These are phyloP conservation scores for Anolis apletophallus DNA, from an alignment of 2,797 vertebrate species.

Conservation along the genomic window DNA sequence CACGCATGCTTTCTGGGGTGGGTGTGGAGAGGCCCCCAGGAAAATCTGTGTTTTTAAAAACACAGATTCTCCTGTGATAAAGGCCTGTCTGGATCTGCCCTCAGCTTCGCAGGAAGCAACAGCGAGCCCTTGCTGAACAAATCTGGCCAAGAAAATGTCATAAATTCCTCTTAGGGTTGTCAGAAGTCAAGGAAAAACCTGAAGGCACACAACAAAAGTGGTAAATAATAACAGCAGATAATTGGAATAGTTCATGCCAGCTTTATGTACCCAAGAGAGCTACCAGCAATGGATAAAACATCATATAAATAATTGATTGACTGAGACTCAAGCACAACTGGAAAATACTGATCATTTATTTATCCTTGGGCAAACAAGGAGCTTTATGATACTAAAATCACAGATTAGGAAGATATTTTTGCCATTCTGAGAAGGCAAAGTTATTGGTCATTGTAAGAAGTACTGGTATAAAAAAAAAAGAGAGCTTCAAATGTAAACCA, in stretches of 20 bases:
- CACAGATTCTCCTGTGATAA: no score
- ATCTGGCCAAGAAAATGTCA: no score
- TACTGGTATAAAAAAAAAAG: not conserved
- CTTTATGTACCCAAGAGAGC: not conserved
- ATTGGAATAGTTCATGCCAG: slow-evolving; percentile 11
- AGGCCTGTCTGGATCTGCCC: no score
- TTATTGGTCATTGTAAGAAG: not conserved
- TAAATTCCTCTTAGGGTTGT: no score
- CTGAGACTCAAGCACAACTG: not conserved
- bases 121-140: no score
- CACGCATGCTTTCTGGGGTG: no score
- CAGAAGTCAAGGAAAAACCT: no score
- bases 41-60: no score
- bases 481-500: slow-evolving; percentile 43
- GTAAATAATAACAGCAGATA: not conserved
- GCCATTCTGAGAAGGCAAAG: not conserved
- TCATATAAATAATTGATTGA: slow-evolving; percentile 16
- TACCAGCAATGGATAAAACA: slow-evolving; percentile 18
- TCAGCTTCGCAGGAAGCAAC: no score
- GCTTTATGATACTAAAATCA: not conserved
- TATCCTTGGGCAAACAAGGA: not conserved
- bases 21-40: no score
- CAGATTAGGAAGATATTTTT: not conserved
- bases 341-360: slow-evolving; percentile 8
- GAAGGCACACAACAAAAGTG: no score